Evolutionary conservation across 2,113 vertebrate species (phyloP), one percentile per base, ranked within the genome.

Genomic region (Gambusia holbrooki): DNA sequence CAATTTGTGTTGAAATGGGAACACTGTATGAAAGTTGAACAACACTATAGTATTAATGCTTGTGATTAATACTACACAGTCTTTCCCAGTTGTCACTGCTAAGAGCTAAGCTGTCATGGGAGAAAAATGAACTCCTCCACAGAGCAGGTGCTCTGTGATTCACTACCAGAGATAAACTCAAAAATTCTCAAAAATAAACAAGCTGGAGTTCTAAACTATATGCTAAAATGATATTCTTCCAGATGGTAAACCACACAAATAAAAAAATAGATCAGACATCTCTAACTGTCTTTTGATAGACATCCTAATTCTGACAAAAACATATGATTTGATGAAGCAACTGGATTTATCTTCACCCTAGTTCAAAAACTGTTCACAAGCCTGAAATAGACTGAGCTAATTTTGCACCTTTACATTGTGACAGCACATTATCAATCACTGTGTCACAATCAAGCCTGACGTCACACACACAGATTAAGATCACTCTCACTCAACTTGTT

Each of bases 41-140:
- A 15, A 58, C n/a, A 8, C 12, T 58, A 29, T 11, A 25, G 48
- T 76, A 1, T 25, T 60, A 13, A 65, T 54, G 17, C 3, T 22
- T 28, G 4, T 5, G 4, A 7, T 27, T 27, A 27, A 27, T 1
- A 27, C 27, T 27, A 27, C 27, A 27, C 27, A 27, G 25, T 33
- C 32, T 71, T 60, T 71, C 22, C 54, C 3, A 28, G 19, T 15
- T 71, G 63, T 76, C 66, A 27, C 68, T 62, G 48, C 68, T 33
- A 73, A 80, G 61, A 25, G 30, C 32, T 79, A 77, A 82, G 82
- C 82, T 84, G 69, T 82, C 71, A 65, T 11, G 12, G 28, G 35
- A 67, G 61, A 67, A 82, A 77, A 69, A 62, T 72, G 22, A 61
- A 35, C 45, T 58, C 40, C 6, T 27, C 4, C 63, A 76, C 33